Conservation (phyloP, 2,888 invertebrate species). For the Muscina levida region DNA sequence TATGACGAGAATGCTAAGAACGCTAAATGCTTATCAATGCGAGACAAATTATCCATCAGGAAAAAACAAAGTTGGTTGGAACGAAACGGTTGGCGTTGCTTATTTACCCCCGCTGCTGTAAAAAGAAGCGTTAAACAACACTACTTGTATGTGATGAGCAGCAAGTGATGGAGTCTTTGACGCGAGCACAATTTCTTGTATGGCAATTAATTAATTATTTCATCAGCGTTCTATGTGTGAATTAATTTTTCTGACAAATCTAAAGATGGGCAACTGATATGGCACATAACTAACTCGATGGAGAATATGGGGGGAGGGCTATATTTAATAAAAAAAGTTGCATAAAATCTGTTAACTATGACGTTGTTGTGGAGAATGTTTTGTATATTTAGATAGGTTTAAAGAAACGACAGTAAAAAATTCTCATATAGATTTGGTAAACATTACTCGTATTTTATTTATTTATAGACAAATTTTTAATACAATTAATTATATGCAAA, state of each 20-base stretch:
- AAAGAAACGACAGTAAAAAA: no score
- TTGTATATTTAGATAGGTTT: background rate
- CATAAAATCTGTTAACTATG: slow-evolving; percentile 61
- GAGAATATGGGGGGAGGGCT: background rate
- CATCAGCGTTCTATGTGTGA: slow-evolving; percentile 8
- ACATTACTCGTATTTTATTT: no score
- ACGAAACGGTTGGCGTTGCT: no score
- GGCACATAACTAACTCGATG: background rate
- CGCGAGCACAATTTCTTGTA: slow-evolving; percentile 8
- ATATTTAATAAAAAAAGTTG: slow-evolving; percentile 9
- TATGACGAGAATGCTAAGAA: slow-evolving; percentile 2
- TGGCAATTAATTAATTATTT: slow-evolving; percentile 33
- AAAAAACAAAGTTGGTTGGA: no score
- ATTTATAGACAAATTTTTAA: no score
- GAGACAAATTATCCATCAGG: background rate
- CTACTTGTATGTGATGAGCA: background rate
- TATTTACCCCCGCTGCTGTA: no score
- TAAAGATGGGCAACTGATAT: background rate
- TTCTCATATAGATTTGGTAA: no score
- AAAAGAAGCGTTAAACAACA: background rate
- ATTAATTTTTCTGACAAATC: background rate
- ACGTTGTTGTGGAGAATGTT: slow-evolving; percentile 34
- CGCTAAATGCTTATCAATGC: slow-evolving; percentile 33
- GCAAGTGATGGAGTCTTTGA: slow-evolving; percentile 8
- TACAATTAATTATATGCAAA: no score